Evolutionary conservation across 2,888 invertebrate genomes (phyloP), one percentile per base, ranked within the genome.

Genomic region (Petrolisthes manimaculis): DNA sequence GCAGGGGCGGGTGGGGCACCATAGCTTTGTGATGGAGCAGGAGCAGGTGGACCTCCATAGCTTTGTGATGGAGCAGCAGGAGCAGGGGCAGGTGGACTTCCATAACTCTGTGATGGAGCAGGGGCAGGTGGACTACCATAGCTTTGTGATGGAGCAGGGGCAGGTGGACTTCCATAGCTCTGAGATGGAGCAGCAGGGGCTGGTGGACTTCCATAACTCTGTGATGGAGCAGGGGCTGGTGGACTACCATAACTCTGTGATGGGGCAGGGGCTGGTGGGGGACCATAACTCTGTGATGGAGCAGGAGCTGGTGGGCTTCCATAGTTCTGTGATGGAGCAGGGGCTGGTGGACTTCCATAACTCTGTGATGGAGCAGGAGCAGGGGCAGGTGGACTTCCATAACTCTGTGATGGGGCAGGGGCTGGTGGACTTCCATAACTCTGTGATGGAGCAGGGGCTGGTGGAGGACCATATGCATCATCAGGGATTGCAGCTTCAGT

Each of bases 401-500:
- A 77, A 51, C 77, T 77, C 37, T 21, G 77, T 80, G 80, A 80
- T 24, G 80, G 80, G 56, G 61, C 80, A 12, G 80, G 80, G 4
- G 78, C 69, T 1, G 75, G 21, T 4, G 84, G 85, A n/a, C 54
- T 21, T 21, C 54, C 67, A 69, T 85, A 80, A 24, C 56, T 80
- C 14, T 54, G 80, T 21, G 69, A 69, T 56, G 84, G 61, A 2
- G 71, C 67, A 54, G 80, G 69, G 0, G 83, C 71, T 0, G 82
- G 82, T 5, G 82, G 82, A 14, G 69, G 37, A 4, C 81, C 81
- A n/a, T 85, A 85, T 5, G 51, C 71, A 54, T 78, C 85, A 79
- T 12, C 21, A 67, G 79, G 79, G 37, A 78, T 79, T 14, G 85
- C 85, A 53, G 78, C 85, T 14, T 78, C 85, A 51, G 24, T 79